These are phyloP conservation scores for Dendrocincla fuliginosa DNA, from an alignment of 2,797 vertebrate genomes.

Conservation along the genomic window DNA sequence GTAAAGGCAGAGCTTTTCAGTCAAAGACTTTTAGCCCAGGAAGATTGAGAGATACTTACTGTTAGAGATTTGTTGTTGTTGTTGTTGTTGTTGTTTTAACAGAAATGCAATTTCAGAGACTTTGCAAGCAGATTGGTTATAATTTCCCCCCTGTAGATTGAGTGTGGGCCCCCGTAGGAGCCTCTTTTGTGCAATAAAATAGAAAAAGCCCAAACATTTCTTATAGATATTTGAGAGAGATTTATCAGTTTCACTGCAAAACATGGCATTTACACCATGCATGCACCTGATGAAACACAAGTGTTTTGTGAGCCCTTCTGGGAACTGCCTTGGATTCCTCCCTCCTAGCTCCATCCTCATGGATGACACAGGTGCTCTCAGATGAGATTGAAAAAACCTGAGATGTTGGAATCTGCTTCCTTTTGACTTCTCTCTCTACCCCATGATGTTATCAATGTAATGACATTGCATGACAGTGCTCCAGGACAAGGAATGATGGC, in stretches of 20 bases:
- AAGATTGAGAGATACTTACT: slow-evolving; percentile 1
- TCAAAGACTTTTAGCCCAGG: background rate
- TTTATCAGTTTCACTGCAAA: background rate
- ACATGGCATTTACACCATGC: background rate
- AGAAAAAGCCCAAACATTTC: background rate
- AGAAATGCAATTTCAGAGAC: background rate
- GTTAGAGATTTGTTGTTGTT: background rate
- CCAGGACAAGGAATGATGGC: background rate
- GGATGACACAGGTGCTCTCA: background rate
- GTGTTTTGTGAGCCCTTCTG: background rate
- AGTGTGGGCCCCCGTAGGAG: background rate
- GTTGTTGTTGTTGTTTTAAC: background rate
- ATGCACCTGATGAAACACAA: background rate
- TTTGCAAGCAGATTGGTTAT: background rate
- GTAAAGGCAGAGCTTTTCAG: background rate
- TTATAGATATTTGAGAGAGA: background rate
- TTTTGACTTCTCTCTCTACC: background rate
- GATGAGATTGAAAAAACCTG: background rate
- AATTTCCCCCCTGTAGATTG: background rate
- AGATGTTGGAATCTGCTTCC: background rate
- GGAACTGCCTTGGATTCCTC: background rate
- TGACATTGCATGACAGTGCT: background rate
- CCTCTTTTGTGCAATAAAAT: background rate
- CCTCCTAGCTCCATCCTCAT: background rate
- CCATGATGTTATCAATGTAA: background rate